Conservation (phyloP, 2,797 vertebrate species). For the Sebastolobus alascanus region DNA sequence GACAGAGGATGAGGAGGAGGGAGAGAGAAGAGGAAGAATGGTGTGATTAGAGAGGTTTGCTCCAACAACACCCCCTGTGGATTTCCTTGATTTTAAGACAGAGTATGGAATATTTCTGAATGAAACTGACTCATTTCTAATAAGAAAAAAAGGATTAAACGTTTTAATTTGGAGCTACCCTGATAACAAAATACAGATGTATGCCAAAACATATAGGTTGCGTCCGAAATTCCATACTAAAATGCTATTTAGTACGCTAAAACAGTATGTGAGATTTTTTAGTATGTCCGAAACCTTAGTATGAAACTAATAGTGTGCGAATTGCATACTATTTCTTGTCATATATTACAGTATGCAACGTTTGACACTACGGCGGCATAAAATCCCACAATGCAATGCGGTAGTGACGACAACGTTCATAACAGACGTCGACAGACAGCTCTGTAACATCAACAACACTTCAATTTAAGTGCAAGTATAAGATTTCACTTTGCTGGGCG, state of each 20-base stretch:
- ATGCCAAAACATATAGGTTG: background rate
- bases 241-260: too few species aligned
- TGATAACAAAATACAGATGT: background rate
- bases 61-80: background rate
- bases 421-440: too few species aligned
- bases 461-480: too few species aligned
- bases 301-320: accelerated
- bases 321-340: too few species aligned
- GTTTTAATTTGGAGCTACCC: background rate
- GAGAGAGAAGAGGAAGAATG: background rate
- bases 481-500: accelerated
- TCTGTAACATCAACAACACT: too few species aligned
- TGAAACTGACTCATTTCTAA: background rate
- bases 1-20: conserved; percentile 12
- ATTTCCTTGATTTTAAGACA: background rate
- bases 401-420: too few species aligned
- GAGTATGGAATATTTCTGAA: background rate
- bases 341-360: too few species aligned
- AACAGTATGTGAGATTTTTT: too few species aligned
- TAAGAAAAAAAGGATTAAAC: background rate
- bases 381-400: too few species aligned
- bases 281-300: too few species aligned
- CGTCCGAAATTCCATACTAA: too few species aligned
- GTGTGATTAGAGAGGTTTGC: conserved; percentile 4
- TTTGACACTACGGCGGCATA: too few species aligned